Evolutionary conservation across 2,113 vertebrate genomes (phyloP).

Genomic region (Alectura lathami): DNA sequence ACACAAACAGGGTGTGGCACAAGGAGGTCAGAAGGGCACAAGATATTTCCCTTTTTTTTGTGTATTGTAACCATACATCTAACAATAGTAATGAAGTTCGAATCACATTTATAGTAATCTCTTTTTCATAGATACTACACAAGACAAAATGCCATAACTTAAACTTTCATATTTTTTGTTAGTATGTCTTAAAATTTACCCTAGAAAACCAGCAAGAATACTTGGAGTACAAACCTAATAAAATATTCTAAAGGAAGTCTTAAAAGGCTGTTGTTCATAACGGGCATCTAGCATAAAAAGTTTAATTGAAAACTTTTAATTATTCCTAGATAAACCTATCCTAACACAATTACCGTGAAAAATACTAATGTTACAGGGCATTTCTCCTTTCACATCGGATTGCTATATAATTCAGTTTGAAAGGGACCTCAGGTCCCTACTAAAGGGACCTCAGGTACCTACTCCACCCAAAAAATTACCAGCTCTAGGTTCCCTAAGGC

Average conservation of each 20-base stretch:
- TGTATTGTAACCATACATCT: background rate
- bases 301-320: background rate
- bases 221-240: background rate
- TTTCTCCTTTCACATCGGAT: background rate
- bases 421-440: background rate
- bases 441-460: too few species aligned
- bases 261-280: background rate
- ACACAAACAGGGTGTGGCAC: too few species aligned
- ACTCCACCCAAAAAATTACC: background rate
- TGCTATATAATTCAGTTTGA: background rate
- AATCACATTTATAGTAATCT: background rate
- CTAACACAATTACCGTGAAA: background rate
- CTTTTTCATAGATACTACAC: background rate
- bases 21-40: too few species aligned
- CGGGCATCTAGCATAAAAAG: background rate
- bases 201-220: background rate
- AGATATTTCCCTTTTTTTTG: background rate
- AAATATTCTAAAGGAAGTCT: background rate
- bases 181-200: background rate
- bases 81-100: background rate
- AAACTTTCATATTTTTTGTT: background rate
- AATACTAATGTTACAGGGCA: background rate
- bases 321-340: background rate
- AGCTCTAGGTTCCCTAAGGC: background rate
- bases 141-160: background rate